phyloP scores from a whole-genome alignment of 2,113 vertebrate species.

The Porphyrio hochstetteri region DNA sequence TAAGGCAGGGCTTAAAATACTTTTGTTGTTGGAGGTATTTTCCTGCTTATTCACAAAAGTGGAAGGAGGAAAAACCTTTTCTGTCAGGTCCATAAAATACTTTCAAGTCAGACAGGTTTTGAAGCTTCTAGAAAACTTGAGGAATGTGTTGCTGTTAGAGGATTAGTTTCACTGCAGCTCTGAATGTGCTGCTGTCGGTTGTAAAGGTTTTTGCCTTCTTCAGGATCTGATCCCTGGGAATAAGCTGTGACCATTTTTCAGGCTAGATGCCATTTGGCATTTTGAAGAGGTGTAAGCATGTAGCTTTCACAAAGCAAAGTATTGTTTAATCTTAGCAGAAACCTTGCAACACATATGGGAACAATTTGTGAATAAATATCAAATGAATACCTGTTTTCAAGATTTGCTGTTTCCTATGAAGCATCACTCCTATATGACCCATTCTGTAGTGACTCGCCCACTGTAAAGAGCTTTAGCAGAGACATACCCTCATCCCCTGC shows the following conservation, averaged over 20 bases:
- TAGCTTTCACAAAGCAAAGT: background rate
- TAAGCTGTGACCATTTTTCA: background rate
- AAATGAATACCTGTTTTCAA: background rate
- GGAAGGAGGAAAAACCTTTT: background rate
- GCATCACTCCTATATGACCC: background rate
- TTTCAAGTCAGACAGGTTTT: constrained; percentile 3
- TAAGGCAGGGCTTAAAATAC: background rate
- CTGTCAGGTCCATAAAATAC: background rate
- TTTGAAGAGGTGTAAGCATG: background rate
- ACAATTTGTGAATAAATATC: background rate
- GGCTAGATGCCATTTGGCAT: background rate
- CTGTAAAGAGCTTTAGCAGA: background rate
- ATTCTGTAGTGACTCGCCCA: background rate
- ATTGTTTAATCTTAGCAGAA: background rate
- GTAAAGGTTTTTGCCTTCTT: background rate
- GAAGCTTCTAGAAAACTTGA: background rate
- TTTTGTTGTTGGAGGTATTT: background rate
- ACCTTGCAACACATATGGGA: background rate
- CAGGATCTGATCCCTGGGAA: background rate
- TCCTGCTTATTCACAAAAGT: background rate
- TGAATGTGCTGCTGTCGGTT: background rate
- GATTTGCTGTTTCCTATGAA: background rate
- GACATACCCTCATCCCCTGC: background rate
- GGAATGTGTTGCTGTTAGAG: background rate
- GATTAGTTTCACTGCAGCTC: background rate